Evolutionary conservation across 2,113 vertebrate species (phyloP), one percentile per base, ranked within the genome.

Genomic region (Tachysurus vachellii): DNA sequence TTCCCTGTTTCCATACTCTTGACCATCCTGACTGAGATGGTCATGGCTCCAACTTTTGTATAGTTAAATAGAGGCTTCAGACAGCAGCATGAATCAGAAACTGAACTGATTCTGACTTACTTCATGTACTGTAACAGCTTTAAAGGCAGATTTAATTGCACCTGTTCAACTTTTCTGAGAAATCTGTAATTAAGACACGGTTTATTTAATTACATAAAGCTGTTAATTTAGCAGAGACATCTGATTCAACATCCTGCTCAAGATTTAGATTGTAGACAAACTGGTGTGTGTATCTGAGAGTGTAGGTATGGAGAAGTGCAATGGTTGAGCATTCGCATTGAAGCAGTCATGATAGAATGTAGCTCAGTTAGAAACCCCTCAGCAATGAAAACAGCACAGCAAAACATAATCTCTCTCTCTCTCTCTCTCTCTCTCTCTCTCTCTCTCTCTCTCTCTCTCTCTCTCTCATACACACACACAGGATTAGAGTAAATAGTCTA

Each of bases 181-280:
- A 87, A 86, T 85, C 68, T 82, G 68, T 76, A 86, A 84, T 86
- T 86, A 84, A 83, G 57, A 50, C 73, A 77, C 85, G 75, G 11
- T 44, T 64, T 64, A 47, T 12, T 47, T 82, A 64, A 82, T 85
- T 82, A 80, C 62, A 86, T 19, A 68, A 80, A 57, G 57, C 70
- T n/a, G 47, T 68, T 36, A 66, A 83, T 85, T 57, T 85, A 56
- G 23, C 64, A 5, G 21, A 82, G 77, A 19, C 80, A 85, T 85
- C 54, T 76, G 77, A 75, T 82, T 82, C 68, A 75, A 53, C 68
- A 68, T 26, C 47, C 68, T 82, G 21, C 13, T 16, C 6, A 64
- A 82, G 36, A 61, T 59, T 73, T 71, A 71, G 57, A 23, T 77
- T 26, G 70, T 3, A 31, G 17, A 84, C 17, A 57, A 19, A 17